phyloP scores from a whole-genome alignment of 2,797 vertebrate species.

The Hoplostethus atlanticus region DNA sequence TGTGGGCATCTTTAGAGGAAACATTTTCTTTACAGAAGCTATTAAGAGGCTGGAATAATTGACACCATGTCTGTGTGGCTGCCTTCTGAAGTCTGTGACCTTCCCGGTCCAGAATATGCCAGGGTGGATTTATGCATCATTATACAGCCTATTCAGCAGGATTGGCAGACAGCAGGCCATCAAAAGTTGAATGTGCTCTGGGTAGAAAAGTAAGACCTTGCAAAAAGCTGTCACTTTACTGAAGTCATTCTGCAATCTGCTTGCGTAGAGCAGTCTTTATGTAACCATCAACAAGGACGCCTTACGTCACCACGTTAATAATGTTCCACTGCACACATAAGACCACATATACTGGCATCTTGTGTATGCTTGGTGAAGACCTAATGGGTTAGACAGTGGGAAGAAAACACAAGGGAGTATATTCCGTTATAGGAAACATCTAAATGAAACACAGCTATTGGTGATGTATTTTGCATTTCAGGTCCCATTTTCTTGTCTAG shows the following conservation, averaged over 20 bases:
- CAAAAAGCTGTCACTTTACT: constrained; percentile 12
- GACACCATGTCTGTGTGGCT: background rate
- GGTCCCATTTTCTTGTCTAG: no score
- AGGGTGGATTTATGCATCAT: constrained; percentile 15
- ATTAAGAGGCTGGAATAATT: background rate
- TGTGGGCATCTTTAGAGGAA: no score
- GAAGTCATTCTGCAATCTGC: constrained; percentile 30
- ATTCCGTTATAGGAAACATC: background rate
- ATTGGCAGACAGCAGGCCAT: constrained; percentile 11
- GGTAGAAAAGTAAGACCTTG: constrained; percentile 28
- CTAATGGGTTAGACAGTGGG: background rate
- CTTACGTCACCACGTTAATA: constrained; percentile 55
- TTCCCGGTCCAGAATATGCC: constrained; percentile 8
- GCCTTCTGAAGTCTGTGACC: constrained; percentile 18
- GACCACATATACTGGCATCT: background rate
- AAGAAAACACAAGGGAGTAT: background rate
- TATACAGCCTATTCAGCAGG: constrained; percentile 5
- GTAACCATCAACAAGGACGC: constrained; percentile 37
- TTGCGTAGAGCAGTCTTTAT: constrained; percentile 32
- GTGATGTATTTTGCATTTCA: no score
- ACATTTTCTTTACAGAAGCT: background rate
- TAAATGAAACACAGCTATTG: background rate
- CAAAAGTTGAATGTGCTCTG: constrained; percentile 15
- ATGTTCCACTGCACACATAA: constrained; percentile 46
- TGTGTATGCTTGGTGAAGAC: background rate